These are phyloP conservation scores for Caenorhabditis tropicalis DNA, from an alignment of 1,140 invertebrate species.

Conservation along the genomic window DNA sequence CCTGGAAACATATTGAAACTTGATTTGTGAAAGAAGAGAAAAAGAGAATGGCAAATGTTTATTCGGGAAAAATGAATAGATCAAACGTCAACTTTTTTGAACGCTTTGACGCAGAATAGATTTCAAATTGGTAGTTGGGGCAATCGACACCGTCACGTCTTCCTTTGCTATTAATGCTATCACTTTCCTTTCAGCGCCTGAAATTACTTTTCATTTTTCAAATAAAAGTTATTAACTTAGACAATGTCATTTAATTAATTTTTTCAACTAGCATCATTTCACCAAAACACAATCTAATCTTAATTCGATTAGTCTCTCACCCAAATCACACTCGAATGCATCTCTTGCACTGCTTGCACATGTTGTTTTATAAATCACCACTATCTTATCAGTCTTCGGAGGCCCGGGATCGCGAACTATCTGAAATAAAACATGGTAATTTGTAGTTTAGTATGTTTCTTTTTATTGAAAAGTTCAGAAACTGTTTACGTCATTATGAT, in stretches of 20 bases:
- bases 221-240: background rate
- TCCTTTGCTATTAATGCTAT: constrained; percentile 28
- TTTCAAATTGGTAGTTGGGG: constrained; percentile 37
- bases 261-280: background rate
- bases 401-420: constrained; percentile 39
- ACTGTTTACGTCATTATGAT: background rate
- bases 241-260: background rate
- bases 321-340: constrained; percentile 24
- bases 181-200: constrained; percentile 10
- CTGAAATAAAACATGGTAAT: background rate
- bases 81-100: constrained; percentile 34
- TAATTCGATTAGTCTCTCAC: background rate
- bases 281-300: background rate
- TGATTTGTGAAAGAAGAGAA: background rate
- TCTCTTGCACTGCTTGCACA: constrained; percentile 12
- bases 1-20: background rate
- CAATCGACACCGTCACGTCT: constrained; percentile 7
- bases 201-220: background rate
- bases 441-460: background rate
- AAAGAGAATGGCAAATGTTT: background rate
- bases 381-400: constrained; percentile 31
- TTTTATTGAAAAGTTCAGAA: background rate
- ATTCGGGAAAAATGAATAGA: background rate
- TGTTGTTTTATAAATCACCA: constrained; percentile 33
- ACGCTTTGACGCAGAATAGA: constrained; percentile 28